Evolutionary conservation across 64 coral and sea anemone species (phyloP).

Genomic region (Stichodactyla mertensii): DNA sequence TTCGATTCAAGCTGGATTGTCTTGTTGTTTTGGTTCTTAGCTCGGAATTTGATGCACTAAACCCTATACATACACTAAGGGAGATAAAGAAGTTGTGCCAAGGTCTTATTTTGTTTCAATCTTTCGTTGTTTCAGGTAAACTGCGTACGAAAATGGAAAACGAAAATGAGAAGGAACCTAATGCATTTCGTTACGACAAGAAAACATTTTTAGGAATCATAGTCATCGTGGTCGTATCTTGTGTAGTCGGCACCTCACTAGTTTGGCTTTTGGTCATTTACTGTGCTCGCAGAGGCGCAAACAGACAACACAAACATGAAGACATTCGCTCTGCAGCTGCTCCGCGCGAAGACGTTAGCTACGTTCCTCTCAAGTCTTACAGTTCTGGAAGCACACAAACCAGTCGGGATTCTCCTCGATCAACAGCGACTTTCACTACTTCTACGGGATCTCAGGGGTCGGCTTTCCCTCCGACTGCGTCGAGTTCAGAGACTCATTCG

Average conservation of each 20-base stretch:
- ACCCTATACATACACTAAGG: too few relatives aligned
- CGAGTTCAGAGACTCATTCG: constrained; percentile 49
- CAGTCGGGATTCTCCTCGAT: constrained; percentile 76
- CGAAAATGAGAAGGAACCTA: neutral
- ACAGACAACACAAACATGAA: constrained; percentile 24
- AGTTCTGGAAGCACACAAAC: constrained; percentile 84
- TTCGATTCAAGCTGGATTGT: too few relatives aligned
- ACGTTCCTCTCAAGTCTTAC: constrained; percentile 67
- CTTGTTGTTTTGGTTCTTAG: too few relatives aligned
- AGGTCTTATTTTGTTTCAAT: neutral
- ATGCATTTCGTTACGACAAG: constrained; percentile 51
- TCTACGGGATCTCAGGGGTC: constrained; percentile 60
- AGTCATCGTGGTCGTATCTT: constrained; percentile 66
- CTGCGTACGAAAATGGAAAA: neutral
- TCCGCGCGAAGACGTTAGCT: constrained; percentile 62
- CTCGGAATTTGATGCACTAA: too few relatives aligned
- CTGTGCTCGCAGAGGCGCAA: constrained; percentile 45
- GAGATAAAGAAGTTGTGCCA: too few relatives aligned
- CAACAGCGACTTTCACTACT: constrained; percentile 82
- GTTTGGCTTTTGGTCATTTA: constrained; percentile 86
- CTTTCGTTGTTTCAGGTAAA: neutral
- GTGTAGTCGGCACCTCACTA: constrained; percentile 74
- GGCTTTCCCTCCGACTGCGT: constrained; percentile 54
- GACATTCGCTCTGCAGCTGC: constrained; percentile 32
- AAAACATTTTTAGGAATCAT: constrained; percentile 86